Evolutionary conservation across 2,797 vertebrate species (phyloP), one percentile per base, ranked within the genome.

Genomic region (Alosa sapidissima): DNA sequence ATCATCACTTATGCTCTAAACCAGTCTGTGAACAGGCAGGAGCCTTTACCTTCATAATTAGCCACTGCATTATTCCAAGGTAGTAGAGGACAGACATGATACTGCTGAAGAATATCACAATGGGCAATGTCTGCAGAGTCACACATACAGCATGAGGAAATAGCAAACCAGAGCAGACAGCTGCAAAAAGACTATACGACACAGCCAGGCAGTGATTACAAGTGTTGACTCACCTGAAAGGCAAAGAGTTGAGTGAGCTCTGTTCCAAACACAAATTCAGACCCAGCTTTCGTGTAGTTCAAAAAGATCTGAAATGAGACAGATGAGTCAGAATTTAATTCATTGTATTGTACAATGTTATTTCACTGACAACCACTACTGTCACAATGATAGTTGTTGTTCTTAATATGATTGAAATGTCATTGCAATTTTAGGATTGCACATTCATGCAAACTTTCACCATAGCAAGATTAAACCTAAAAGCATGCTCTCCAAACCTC

Each of bases 81-180:
- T 95, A 97, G 93, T 99, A 99, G 24, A 99, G 97, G 81, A 99
- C 68, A 0, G 98, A 99, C 97, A 98, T 98, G 87, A 98, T 92
- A 0, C 97, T 98, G 91, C 98, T 98, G 94, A 99, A 98, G 95
- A 99, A 99, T n/a, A 99, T 87, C 8, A 99, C 87, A 84, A 99
- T 98, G 36, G 98, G 98, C 90, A 99, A 90, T 72, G 94, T 90
- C 98, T 99, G 85, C 52, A 13, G 86, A 85, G 72, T 75, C 55
- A 90, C 88, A 84, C 33, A 81, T 36, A 0, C 33, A n/a, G 7
- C 41, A 36, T 75, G 36, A 68, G 36, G 78, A 54, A 7, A 85
- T 1, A 41, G 75, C 84, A 41, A 81, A 28, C 81, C 52, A 81
- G 3, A 84, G 9, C 54, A 19, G 36, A 45, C 24, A 82, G 5